These are phyloP conservation scores for Labroides dimidiatus DNA, from an alignment of 2,797 vertebrate species.

Conservation along the genomic window DNA sequence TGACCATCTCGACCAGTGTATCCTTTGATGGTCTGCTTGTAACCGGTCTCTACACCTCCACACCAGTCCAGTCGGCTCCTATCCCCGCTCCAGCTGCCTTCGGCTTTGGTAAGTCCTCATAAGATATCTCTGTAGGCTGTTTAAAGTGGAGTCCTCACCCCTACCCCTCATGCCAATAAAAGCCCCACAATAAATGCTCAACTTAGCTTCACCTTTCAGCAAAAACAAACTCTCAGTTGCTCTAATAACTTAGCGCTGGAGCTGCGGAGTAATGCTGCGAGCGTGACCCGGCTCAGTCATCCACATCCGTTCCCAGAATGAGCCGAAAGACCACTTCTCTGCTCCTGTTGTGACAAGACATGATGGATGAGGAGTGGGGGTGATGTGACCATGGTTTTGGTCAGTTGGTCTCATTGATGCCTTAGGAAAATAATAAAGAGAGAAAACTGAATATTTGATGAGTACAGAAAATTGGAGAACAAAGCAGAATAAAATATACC, in stretches of 20 bases:
- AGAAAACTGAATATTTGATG: constrained; percentile 33
- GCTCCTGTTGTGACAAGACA: constrained; percentile 40
- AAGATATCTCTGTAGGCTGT: not conserved
- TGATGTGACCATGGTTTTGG: constrained; percentile 42
- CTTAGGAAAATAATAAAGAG: constrained; percentile 35
- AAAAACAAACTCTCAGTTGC: constrained; percentile 33
- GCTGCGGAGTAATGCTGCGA: constrained; percentile 33
- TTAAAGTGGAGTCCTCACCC: constrained; percentile 7
- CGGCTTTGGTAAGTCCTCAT: constrained; percentile 92
- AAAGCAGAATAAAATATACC: not conserved
- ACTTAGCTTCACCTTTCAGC: constrained; percentile 12
- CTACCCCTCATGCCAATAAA: constrained; percentile 20
- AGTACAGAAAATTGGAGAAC: constrained; percentile 27
- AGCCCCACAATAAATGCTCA: constrained; percentile 21
- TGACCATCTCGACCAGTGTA: constrained; percentile 96
- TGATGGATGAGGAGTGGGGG: constrained; percentile 68
- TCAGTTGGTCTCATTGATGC: constrained; percentile 44
- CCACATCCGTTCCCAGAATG: constrained; percentile 60
- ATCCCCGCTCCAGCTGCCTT: constrained; percentile 93
- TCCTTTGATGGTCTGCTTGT: constrained; percentile 96
- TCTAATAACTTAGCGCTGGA: constrained; percentile 24
- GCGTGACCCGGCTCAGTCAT: constrained; percentile 46
- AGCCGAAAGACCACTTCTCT: constrained; percentile 47
- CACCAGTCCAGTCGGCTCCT: constrained; percentile 93
- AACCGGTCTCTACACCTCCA: constrained; percentile 97